Evolutionary conservation across 2,113 vertebrate species (phyloP), one percentile per base, ranked within the genome.

Genomic region (Oreochromis tanganicae): DNA sequence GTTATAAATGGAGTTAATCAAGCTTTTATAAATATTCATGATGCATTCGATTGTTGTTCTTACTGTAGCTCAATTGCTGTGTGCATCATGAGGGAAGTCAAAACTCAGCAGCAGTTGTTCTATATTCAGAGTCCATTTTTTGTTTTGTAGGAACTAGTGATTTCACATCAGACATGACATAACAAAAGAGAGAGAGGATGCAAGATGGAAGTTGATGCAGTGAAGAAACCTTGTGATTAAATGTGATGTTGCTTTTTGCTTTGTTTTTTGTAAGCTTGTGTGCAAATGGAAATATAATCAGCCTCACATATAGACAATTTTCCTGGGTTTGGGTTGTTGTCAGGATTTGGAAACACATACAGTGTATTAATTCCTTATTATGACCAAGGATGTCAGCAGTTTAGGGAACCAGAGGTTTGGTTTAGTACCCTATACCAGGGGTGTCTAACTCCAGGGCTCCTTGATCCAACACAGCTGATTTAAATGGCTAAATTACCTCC

Each of bases 261-360:
- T 63, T 63, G 29, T 61, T 0, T 66, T 66, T 66, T 43, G 38
- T 27, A 24, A 73, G 2, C 21, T 46, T 73, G 68, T 46, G 17
- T 73, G 41, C 2, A 24, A 73, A 41, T 43, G 38, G 2, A 46
- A 73, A 43, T 24, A 6, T 6, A 73, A 73, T 73, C 5, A 27
- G n/a, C 66, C 38, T 46, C 21, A 17, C 21, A 46, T 17, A 27
- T 9, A 73, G 13, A 46, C 0, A 1, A 4, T 2, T 46, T 66
- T 73, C 68, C 68, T 46, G 21, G 38, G 13, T 71, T 4, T 43
- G 12, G 13, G 41, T 46, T 73, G 68, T 73, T 73, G 21, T 73
- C 38, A 73, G 38, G 36, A 43, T 78, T 78, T 78, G 71, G 14
- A 11, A 78, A 32, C 46, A n/a, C 46, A 50, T 32, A 46, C 38